phyloP scores from a whole-genome alignment of 2,888 invertebrate species.

The Eurois occulta region DNA sequence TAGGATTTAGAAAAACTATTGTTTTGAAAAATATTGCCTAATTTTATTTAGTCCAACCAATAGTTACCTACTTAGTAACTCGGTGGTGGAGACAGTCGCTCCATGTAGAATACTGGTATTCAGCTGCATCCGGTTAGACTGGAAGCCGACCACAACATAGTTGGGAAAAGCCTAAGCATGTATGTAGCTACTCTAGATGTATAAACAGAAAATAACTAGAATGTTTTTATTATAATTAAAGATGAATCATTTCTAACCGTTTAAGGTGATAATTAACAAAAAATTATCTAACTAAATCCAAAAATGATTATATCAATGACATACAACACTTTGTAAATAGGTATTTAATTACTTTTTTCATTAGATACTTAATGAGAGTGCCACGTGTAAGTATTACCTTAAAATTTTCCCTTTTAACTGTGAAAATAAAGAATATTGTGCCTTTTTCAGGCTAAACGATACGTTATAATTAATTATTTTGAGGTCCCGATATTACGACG shows the following conservation, averaged over 20 bases:
- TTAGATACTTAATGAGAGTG: constrained; percentile 25
- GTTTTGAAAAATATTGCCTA: constrained; percentile 10
- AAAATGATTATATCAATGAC: constrained; percentile 17
- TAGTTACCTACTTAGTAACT: not conserved
- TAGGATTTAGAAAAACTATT: constrained; percentile 1
- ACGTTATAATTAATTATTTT: too few relatives aligned
- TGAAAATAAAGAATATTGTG: not conserved
- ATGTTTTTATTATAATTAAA: not conserved
- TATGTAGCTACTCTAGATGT: not conserved
- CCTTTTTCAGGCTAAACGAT: not conserved
- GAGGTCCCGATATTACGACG: too few relatives aligned
- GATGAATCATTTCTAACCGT: not conserved
- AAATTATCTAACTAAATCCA: not conserved
- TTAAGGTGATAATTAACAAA: not conserved
- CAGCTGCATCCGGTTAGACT: not conserved
- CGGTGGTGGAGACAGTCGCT: not conserved
- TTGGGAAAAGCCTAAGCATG: not conserved
- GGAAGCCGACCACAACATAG: not conserved
- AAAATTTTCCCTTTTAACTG: constrained; percentile 42
- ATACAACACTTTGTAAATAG: constrained; percentile 33
- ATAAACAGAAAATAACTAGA: not conserved
- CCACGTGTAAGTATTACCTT: constrained; percentile 52
- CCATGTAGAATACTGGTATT: not conserved
- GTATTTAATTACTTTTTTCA: constrained; percentile 38
- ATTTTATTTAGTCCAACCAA: not conserved